Evolutionary conservation across 2,888 invertebrate genomes (phyloP), one percentile per base, ranked within the genome.

Genomic region (Ommatoiulus sabulosus): DNA sequence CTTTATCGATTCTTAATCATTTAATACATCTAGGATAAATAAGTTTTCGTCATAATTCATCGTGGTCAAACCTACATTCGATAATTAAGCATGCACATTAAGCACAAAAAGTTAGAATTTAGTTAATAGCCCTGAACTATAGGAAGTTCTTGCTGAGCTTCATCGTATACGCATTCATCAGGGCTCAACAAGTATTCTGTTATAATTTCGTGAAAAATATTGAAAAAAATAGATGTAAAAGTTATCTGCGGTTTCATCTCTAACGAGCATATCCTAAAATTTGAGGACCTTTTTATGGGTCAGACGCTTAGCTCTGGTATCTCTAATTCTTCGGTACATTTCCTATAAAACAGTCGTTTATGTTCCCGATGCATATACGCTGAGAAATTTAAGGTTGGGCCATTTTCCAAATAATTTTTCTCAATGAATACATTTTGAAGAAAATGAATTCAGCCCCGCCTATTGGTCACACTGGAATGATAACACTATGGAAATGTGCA

Each of bases 391-490:
- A 80, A 80, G 80, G 80, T 12, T 80, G 15, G 80, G 80, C 80
- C 80, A 43, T 80, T 80, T 80, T 35, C 80, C 80, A 80, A 35
- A 10, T 3, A 24, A 80, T 80, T 43, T 80, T 80, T 80, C 80
- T 80, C 80, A 43, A 80, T 80, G 80, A 80, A 80, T 80, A 43
- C 35, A 80, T 80, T 80, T 80, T 80, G 80, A 10, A 2, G 24
- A 35, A 24, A 80, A 80, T 80, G 35, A 80, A 80, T 80, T 80
- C 80, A 24, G 80, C 80, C 80, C 80, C 35, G 35, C 80, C 80
- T 80, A 35, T 80, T 80, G 80, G 80, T 80, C 80, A 80, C 35
- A 35, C 80, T 35, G 80, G 80, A 80, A 80, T 80, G 80, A 12
- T 80, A 35, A 20, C 72, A 35, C 35, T 12, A 24, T 24, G 80